These are phyloP conservation scores for Syncerus caffer DNA, from an alignment of 2,797 vertebrate species.

Conservation along the genomic window DNA sequence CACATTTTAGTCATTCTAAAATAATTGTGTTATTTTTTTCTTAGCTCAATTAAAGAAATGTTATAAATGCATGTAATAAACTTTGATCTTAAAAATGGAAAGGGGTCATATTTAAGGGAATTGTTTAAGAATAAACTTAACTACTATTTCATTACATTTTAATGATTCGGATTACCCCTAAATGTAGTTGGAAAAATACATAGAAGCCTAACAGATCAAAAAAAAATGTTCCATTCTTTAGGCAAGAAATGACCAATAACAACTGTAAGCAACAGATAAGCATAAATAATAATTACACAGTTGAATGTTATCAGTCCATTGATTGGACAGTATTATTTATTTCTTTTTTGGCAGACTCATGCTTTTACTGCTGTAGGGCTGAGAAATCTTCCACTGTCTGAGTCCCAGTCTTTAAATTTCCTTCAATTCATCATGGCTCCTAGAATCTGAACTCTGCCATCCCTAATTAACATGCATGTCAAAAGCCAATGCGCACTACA, in stretches of 20 bases:
- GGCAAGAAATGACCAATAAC: not conserved
- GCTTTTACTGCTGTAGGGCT: not conserved
- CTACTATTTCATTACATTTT: not conserved
- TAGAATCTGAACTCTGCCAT: constrained; percentile 56
- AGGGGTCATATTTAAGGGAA: not conserved
- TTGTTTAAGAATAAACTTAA: not conserved
- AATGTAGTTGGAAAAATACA: not conserved
- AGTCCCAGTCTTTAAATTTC: constrained; percentile 32
- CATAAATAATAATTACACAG: not conserved
- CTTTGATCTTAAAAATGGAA: not conserved
- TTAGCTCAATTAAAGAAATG: not conserved
- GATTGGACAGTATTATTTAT: not conserved
- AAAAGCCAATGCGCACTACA: constrained; percentile 41
- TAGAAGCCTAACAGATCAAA: not conserved
- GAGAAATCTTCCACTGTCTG: not conserved
- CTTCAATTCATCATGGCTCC: constrained; percentile 26
- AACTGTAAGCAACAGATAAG: not conserved
- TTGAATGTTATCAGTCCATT: not conserved
- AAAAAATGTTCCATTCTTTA: not conserved
- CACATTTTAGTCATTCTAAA: not conserved
- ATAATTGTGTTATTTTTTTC: not conserved
- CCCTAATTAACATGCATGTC: constrained; percentile 63
- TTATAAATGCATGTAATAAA: not conserved
- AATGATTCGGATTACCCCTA: not conserved
- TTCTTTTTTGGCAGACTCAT: not conserved